Evolutionary conservation across 2,888 invertebrate species (phyloP), one percentile per base, ranked within the genome.

Genomic region (Caenorhabditis doughertyi): DNA sequence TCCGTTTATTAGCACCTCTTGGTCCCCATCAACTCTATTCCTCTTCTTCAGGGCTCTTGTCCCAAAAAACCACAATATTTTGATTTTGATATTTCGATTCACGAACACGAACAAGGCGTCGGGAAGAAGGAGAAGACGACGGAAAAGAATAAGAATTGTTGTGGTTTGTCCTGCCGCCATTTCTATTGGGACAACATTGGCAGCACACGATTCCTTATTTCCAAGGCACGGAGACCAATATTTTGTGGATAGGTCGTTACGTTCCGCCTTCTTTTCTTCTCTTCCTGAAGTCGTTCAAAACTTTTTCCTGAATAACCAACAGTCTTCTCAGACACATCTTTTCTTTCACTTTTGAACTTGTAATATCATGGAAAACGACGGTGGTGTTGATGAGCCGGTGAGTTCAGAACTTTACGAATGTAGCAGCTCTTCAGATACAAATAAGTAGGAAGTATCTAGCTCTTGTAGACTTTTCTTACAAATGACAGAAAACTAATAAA

Each of bases 1-100:
- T 58, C 49, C 68, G 49, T 56, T 76, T 76, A 76, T 76, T 76
- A 51, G 76, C 51, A 76, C 76, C 76, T 76, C 76, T 76, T 76
- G 76, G 76, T 35, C 51, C 58, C 51, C 68, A n/a, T 29, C 64
- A 42, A 42, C 51, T 55, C 44, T 60, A 13, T 35, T 47, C 35
- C 39, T 64, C 71, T 49, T 55, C 62, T 32, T 13, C 53, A 16
- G 32, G 47, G 18, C 51, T 56, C 39, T 49, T 62, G 9, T 51
- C n/a, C 25, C 13, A 27, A 60, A 47, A 65, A 32, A n/a, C 13
- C 29, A 21, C 47, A 56, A 68, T 74, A 67, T 74, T 74, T 74
- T 67, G 65, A 74, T 65, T 65, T 51, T 39, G 65, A 65, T 65
- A 65, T 65, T 65, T 65, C 65, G 29, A 74, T 47, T 67, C 56